Conservation (phyloP, 2,888 invertebrate genomes). For the Anorthoa munda region DNA sequence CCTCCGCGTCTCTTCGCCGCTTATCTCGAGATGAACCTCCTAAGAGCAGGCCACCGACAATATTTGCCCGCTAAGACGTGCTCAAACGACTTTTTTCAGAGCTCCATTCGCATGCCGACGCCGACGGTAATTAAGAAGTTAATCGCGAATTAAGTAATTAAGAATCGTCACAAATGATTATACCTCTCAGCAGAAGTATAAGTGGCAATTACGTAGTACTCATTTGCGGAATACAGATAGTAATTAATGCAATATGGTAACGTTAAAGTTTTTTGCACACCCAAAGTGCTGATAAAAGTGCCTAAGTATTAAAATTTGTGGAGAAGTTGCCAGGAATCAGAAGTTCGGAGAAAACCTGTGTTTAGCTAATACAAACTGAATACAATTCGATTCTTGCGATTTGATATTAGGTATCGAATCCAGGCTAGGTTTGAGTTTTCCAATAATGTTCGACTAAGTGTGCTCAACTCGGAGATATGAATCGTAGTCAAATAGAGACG, state of each 20-base stretch:
- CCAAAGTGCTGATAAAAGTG: conserved; percentile 25
- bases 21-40: conserved; percentile 88
- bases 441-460: conserved; percentile 86
- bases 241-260: conserved; percentile 63
- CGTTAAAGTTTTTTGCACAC: conserved; percentile 51
- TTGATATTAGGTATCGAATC: conserved; percentile 62
- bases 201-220: conserved; percentile 68
- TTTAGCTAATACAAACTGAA: conserved; percentile 53
- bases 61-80: conserved; percentile 82
- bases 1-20: conserved; percentile 77
- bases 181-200: conserved; percentile 68
- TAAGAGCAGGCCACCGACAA: conserved; percentile 78
- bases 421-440: conserved; percentile 80
- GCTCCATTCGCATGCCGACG: conserved; percentile 76
- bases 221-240: conserved; percentile 67
- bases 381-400: conserved; percentile 52
- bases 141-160: conserved; percentile 79
- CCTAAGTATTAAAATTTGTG: conserved; percentile 23
- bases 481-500: conserved; percentile 88
- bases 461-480: conserved; percentile 84
- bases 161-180: conserved; percentile 73
- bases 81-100: conserved; percentile 80
- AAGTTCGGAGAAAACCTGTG: conserved; percentile 29
- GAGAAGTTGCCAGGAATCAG: conserved; percentile 15
- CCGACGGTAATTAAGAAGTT: conserved; percentile 77